Conservation (phyloP, 2,888 invertebrate genomes). For the Yponomeuta evonymella region DNA sequence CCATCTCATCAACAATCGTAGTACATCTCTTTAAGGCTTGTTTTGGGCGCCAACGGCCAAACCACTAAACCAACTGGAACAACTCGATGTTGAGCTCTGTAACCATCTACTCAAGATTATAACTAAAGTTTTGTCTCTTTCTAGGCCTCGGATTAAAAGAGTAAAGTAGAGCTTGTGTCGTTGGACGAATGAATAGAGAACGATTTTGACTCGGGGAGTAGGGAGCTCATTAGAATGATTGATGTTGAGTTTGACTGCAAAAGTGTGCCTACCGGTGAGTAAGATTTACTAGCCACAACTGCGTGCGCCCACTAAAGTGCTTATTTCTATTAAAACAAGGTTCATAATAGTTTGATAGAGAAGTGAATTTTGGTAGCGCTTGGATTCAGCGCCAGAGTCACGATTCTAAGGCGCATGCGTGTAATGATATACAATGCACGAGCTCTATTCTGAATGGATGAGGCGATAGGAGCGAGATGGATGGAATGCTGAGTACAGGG, state of each 20-base stretch:
- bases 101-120: neutral
- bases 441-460: conserved; percentile 24
- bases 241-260: conserved; percentile 67
- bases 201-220: conserved; percentile 5
- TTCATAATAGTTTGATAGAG: neutral
- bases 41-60: conserved; percentile 9
- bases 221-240: conserved; percentile 70
- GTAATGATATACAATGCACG: conserved; percentile 29
- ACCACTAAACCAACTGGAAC: neutral
- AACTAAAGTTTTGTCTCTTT: neutral
- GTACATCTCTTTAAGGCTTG: neutral
- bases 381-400: conserved; percentile 14
- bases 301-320: neutral
- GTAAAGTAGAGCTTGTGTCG: neutral
- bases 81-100: neutral
- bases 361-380: conserved; percentile 4
- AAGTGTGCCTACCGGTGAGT: conserved; percentile 47
- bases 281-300: conserved; percentile 18
- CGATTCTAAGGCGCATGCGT: conserved; percentile 15
- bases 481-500: conserved; percentile 21
- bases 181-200: neutral
- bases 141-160: neutral
- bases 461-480: conserved; percentile 20
- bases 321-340: neutral
- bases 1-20: conserved; percentile 4